These are phyloP conservation scores for Tinea pellionella DNA, from an alignment of 2,888 invertebrate genomes.

Conservation along the genomic window DNA sequence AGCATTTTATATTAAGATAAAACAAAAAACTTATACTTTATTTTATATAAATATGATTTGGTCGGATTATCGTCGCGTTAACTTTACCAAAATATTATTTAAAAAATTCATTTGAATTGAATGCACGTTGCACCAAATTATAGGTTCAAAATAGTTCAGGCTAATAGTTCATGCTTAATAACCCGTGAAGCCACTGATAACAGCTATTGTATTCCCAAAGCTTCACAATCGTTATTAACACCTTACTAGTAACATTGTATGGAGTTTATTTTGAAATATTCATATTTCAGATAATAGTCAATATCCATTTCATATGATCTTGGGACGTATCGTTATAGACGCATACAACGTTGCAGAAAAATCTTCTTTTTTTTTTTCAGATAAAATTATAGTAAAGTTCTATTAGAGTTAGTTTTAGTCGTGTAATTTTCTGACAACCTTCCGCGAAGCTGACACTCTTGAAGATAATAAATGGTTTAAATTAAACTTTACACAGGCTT, in stretches of 20 bases:
- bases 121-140: not conserved
- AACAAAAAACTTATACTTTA: too few species aligned
- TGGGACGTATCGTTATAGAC: too few species aligned
- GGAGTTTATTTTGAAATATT: too few species aligned
- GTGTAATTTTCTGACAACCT: constrained; percentile 2
- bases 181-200: constrained; percentile 3
- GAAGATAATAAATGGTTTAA: constrained; percentile 6
- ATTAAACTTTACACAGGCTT: not conserved
- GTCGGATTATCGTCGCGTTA: not conserved
- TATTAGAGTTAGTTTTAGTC: not conserved
- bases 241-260: not conserved
- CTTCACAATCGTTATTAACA: not conserved
- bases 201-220: not conserved
- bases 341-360: not conserved
- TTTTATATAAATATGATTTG: not conserved
- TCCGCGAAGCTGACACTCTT: not conserved
- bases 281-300: too few species aligned
- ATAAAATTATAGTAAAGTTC: not conserved
- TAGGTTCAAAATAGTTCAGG: not conserved
- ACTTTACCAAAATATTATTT: too few species aligned
- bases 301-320: too few species aligned
- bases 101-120: not conserved
- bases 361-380: not conserved
- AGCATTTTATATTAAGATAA: too few species aligned
- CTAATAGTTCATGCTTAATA: constrained; percentile 9